A percentile compares a stretch with the other conserved stretches of the same genome.
These are phyloP conservation scores for Sander lucioperca DNA, from an alignment of 2,113 vertebrate genomes.

Conservation along the genomic window DNA sequence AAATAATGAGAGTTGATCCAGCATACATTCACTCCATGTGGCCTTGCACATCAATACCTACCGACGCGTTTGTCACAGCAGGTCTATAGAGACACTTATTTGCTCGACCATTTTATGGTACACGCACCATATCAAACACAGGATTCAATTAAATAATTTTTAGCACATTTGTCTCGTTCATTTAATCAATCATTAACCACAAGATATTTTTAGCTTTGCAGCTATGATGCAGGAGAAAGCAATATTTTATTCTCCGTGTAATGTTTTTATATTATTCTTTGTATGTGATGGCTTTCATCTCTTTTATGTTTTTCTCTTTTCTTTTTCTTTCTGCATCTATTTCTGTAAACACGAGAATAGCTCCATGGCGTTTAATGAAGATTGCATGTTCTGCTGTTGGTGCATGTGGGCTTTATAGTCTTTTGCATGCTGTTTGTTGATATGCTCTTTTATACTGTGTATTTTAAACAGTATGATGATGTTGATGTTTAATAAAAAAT, in stretches of 20 bases:
- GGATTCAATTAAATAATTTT: not conserved
- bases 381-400: not conserved
- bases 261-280: conserved; percentile 3
- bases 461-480: not conserved
- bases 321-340: not conserved
- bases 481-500: not conserved
- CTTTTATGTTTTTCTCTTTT: not conserved
- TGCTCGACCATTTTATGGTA: not conserved
- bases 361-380: not conserved
- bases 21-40: not conserved
- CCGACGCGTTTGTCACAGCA: conserved; percentile 4
- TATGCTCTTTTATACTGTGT: not conserved
- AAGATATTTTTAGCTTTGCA: not conserved
- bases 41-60: not conserved
- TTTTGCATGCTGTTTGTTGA: not conserved
- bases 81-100: not conserved
- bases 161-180: no score
- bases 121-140: not conserved
- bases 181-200: not conserved
- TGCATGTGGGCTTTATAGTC: not conserved
- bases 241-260: not conserved
- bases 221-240: not conserved
- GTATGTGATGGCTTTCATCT: not conserved
- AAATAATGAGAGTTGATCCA: conserved; percentile 17
- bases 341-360: not conserved